Evolutionary conservation across 2,113 vertebrate species (phyloP), one percentile per base, ranked within the genome.

Genomic region (Psephotus haematonotus): DNA sequence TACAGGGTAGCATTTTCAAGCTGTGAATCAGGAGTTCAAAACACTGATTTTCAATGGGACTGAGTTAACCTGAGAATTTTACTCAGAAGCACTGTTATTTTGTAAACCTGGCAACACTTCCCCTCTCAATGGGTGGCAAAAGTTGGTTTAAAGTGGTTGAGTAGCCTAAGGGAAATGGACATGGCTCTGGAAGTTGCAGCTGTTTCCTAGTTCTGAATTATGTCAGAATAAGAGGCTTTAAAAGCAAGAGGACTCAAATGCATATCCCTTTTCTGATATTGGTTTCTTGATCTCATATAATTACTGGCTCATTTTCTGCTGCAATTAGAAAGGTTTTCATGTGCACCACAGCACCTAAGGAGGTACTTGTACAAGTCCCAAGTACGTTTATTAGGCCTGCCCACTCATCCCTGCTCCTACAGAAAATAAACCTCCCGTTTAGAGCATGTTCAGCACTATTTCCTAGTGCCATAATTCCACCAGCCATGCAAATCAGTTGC

Each of bases 391-490:
- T 52, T 37, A 31, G 23, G n/a, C 50, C 52, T 82, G 16, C 27
- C 55, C 7, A 5, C 25, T 71, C 50, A 15, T 16, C 28, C 19
- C 28, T 37, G 37, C 46, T 68, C 33, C 57, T 55, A 16, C 25
- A 46, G 29, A 59, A 76, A 33, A 75, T 0, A 82, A 74, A 25
- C 19, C 71, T 72, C 43, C n/a, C 6, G 2, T 39, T 75, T 7
- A 37, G 11, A 55, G 31, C 33, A 10, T 0, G 0, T 23, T 82
- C 4, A 0, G 23, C 2, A 2, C 47, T 28, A 2, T 86, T 88
- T 84, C 69, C 39, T 44, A 33, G 37, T 6, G 9, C 64, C 60
- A 6, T 10, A 25, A 33, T 41, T 80, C 52, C 78, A 49, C 63
- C 29, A 20, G 18, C 53, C 5, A 1, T 18, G 43, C 52, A 69